These are phyloP conservation scores for Pristionchus fissidentatus DNA, from an alignment of 2,888 invertebrate genomes.

Conservation along the genomic window DNA sequence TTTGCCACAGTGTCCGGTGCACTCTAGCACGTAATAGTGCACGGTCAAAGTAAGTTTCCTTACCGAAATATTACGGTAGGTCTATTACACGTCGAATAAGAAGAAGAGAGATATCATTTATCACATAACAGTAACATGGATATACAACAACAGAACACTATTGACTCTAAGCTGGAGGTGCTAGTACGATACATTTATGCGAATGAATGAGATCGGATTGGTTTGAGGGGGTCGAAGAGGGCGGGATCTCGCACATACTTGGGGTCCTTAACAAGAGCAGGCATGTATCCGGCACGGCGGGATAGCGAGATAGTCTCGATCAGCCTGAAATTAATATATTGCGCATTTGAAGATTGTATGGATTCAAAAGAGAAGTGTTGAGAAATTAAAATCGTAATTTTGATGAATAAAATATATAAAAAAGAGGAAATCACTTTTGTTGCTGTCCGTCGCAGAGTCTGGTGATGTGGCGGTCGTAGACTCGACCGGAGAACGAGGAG, in stretches of 20 bases:
- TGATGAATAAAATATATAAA: not conserved
- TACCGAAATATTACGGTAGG: not conserved
- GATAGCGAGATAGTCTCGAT: constrained; percentile 59
- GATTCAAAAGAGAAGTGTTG: not conserved
- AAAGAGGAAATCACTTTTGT: constrained; percentile 52
- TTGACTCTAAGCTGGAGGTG: not conserved
- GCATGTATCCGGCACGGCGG: constrained; percentile 83
- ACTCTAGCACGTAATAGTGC: not conserved
- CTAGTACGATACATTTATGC: constrained; percentile 54
- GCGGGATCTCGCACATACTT: constrained; percentile 89
- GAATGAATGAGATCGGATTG: constrained; percentile 77
- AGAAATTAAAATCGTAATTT: not conserved
- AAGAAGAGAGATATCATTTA: not conserved
- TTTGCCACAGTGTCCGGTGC: not conserved
- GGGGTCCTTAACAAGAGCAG: constrained; percentile 85
- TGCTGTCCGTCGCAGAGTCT: constrained; percentile 84
- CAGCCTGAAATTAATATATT: constrained; percentile 46
- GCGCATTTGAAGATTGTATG: not conserved
- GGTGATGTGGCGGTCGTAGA: constrained; percentile 93
- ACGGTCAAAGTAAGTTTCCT: not conserved
- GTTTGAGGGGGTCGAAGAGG: constrained; percentile 89
- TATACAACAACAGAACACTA: constrained; percentile 21
- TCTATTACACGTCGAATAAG: no score
- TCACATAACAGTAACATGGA: not conserved
- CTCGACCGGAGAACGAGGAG: constrained; percentile 91